A percentile compares a stretch with the other conserved stretches of the same genome.
Conservation (phyloP, 2,113 vertebrate genomes). For the Lagopus leucura region DNA sequence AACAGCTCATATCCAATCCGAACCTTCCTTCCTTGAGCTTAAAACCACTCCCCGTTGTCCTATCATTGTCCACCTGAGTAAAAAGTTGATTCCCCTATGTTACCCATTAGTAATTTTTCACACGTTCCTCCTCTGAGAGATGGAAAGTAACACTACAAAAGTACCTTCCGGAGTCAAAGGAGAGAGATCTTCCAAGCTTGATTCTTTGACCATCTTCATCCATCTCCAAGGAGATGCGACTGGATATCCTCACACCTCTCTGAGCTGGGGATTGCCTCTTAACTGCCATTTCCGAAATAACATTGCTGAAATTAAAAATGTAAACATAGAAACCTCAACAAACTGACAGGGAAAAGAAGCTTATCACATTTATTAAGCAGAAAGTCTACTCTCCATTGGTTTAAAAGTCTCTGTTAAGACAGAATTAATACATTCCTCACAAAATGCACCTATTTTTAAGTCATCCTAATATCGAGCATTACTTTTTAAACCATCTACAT, state of each 20-base stretch:
- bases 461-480: not conserved
- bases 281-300: constrained; percentile 90
- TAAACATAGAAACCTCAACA: not conserved
- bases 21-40: too few relatives aligned
- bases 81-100: too few relatives aligned
- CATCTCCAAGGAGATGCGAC: constrained; percentile 76
- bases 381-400: not conserved
- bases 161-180: constrained; percentile 69
- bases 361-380: not conserved
- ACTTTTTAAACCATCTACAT: not conserved
- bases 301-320: constrained; percentile 74
- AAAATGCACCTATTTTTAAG: not conserved
- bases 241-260: not conserved
- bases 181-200: constrained; percentile 16
- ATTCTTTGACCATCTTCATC: constrained; percentile 82
- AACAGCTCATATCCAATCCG: not conserved
- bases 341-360: not conserved
- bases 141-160: not conserved
- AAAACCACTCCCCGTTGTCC: too few relatives aligned
- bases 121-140: not conserved
- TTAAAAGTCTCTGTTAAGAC: not conserved
- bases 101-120: not conserved
- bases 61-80: too few relatives aligned
- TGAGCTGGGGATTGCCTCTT: constrained; percentile 58
- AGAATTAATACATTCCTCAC: not conserved